Evolutionary conservation across 2,888 invertebrate genomes (phyloP).

Genomic region (Syritta pipiens): DNA sequence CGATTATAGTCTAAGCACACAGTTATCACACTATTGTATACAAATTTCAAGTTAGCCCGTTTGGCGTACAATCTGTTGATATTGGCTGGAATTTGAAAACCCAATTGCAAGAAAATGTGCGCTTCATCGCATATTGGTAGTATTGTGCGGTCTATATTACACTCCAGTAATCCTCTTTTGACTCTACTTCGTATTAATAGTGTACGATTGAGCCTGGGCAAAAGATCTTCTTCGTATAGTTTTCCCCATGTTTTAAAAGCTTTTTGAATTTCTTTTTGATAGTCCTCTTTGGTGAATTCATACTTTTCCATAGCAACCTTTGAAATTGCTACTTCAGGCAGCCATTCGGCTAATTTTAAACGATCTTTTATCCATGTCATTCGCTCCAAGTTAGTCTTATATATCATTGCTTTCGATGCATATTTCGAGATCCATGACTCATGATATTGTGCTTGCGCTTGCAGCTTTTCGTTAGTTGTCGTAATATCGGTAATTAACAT

Average conservation of each 20-base stretch:
- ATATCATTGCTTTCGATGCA: conserved; percentile 86
- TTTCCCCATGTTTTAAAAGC: conserved; percentile 82
- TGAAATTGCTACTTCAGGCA: conserved; percentile 86
- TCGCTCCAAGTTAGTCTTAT: conserved; percentile 84
- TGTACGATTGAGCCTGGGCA: conserved; percentile 83
- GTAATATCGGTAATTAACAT: conserved; percentile 89
- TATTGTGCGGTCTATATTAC: conserved; percentile 87
- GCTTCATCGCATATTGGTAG: conserved; percentile 87
- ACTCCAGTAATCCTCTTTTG: conserved; percentile 85
- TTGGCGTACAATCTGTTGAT: conserved; percentile 84
- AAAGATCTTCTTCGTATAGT: conserved; percentile 82
- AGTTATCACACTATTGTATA: conserved; percentile 86
- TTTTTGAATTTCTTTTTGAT: conserved; percentile 79
- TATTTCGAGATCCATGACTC: conserved; percentile 86
- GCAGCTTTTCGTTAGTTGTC: conserved; percentile 85
- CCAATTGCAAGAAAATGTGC: conserved; percentile 86
- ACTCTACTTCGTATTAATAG: conserved; percentile 85
- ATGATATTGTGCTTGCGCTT: conserved; percentile 82
- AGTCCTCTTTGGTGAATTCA: conserved; percentile 73
- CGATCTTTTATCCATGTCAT: conserved; percentile 83
- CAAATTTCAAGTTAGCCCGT: conserved; percentile 81
- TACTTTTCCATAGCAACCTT: conserved; percentile 82
- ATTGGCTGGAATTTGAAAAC: conserved; percentile 85
- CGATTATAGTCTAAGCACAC: conserved; percentile 89
- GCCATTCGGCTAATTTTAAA: conserved; percentile 87